Conservation (phyloP, 1,140 invertebrate species). For the Asbolus verrucosus region DNA sequence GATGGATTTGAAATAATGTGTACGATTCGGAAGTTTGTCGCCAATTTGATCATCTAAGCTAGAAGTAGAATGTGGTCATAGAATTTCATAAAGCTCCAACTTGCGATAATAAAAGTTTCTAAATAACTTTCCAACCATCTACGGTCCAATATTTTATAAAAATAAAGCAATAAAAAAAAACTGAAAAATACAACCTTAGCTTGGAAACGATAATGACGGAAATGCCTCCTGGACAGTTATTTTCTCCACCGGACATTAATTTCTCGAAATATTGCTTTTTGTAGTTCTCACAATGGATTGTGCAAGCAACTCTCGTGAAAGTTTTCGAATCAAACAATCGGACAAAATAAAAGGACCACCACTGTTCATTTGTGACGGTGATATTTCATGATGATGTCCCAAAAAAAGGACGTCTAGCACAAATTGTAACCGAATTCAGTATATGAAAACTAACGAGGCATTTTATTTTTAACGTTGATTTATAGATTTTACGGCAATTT, state of each 20-base stretch:
- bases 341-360: slow-evolving; percentile 24
- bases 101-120: slow-evolving; percentile 42
- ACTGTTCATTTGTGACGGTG: slow-evolving; percentile 12
- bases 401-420: slow-evolving; percentile 13
- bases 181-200: slow-evolving; percentile 6
- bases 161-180: slow-evolving; percentile 50
- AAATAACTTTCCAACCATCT: slow-evolving; percentile 48
- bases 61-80: slow-evolving; percentile 1
- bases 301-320: neutral
- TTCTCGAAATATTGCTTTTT: neutral
- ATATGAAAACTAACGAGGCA: slow-evolving; percentile 51
- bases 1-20: no score
- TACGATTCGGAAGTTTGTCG: neutral
- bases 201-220: slow-evolving; percentile 40
- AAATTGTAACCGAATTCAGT: slow-evolving; percentile 40
- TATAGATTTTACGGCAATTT: slow-evolving; percentile 53
- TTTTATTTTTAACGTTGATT: slow-evolving; percentile 53
- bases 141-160: slow-evolving; percentile 32
- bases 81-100: slow-evolving; percentile 42
- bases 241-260: slow-evolving; percentile 23
- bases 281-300: neutral
- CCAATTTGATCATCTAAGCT: neutral
- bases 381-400: slow-evolving; percentile 20
- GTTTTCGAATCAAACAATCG: neutral
- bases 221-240: slow-evolving; percentile 11